These are phyloP conservation scores for Hemibates koningsi DNA, from an alignment of 2,113 vertebrate genomes.

Conservation along the genomic window DNA sequence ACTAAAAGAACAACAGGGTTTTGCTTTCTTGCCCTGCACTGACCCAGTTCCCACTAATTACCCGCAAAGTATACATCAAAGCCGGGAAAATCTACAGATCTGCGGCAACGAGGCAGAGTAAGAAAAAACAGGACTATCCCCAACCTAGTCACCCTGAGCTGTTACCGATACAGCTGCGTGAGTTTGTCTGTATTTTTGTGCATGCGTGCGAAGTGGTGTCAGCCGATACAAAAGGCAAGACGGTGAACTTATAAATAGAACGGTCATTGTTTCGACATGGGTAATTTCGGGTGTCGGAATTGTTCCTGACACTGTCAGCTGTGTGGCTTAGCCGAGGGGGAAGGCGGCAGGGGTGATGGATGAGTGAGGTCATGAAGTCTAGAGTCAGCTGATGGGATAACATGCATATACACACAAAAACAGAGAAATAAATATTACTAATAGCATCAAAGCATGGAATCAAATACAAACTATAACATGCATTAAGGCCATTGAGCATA, in stretches of 20 bases:
- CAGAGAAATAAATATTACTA: not conserved
- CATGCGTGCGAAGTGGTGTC: constrained; percentile 4
- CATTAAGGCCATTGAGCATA: not conserved
- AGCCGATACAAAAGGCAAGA: constrained; percentile 52
- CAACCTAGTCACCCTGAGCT: constrained; percentile 12
- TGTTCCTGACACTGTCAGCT: constrained; percentile 37
- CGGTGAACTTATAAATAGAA: constrained; percentile 65
- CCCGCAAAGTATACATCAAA: constrained; percentile 72
- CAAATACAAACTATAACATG: not conserved
- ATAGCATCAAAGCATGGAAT: not conserved
- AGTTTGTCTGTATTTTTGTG: not conserved
- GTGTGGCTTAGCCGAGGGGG: not conserved
- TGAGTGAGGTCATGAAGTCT: constrained; percentile 70
- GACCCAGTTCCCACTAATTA: constrained; percentile 74
- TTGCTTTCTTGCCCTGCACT: constrained; percentile 65
- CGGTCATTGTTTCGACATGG: constrained; percentile 60
- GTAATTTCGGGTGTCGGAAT: constrained; percentile 60
- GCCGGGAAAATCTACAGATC: constrained; percentile 36
- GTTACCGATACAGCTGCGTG: not conserved
- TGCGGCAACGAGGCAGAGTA: constrained; percentile 18
- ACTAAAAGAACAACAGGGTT: constrained; percentile 43
- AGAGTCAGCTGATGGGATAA: constrained; percentile 70
- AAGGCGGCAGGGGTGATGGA: not conserved
- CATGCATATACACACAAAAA: not conserved
- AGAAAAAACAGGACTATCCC: constrained; percentile 36